Evolutionary conservation across 2,888 invertebrate species (phyloP).

Genomic region (Megaustenia siamemsis): DNA sequence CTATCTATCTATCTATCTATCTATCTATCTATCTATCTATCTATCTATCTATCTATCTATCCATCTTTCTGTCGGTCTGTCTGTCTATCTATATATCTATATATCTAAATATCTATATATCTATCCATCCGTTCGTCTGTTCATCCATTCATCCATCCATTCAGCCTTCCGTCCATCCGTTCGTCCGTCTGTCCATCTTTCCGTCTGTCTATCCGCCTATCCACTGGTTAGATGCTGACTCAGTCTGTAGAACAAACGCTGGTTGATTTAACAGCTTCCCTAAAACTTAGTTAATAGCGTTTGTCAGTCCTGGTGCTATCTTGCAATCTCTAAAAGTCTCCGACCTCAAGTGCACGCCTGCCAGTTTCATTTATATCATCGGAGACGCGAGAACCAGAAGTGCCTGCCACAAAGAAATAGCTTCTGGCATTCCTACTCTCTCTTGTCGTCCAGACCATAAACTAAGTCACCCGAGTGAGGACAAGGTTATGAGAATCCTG

Average conservation of each 20-base stretch:
- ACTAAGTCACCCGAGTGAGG: background rate
- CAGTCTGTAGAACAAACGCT: no score
- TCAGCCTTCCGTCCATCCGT: background rate
- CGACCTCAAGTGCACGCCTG: background rate
- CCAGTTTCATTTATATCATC: conserved; percentile 13
- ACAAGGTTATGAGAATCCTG: background rate
- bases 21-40: background rate
- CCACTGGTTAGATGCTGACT: no score
- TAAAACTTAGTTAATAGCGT: background rate
- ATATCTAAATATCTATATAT: background rate
- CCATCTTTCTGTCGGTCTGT: background rate
- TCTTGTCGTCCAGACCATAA: background rate
- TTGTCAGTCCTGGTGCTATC: background rate
- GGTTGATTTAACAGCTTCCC: background rate
- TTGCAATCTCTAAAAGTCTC: background rate
- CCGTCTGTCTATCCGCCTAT: background rate
- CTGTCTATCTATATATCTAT: background rate
- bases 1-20: background rate
- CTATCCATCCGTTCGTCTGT: background rate
- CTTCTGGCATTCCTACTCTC: background rate
- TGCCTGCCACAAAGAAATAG: conserved; percentile 14
- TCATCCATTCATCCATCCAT: background rate
- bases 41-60: background rate
- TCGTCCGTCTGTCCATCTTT: background rate
- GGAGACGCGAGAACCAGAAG: background rate